Conservation (phyloP, 2,888 invertebrate species). For the Eupithecia subumbrata region DNA sequence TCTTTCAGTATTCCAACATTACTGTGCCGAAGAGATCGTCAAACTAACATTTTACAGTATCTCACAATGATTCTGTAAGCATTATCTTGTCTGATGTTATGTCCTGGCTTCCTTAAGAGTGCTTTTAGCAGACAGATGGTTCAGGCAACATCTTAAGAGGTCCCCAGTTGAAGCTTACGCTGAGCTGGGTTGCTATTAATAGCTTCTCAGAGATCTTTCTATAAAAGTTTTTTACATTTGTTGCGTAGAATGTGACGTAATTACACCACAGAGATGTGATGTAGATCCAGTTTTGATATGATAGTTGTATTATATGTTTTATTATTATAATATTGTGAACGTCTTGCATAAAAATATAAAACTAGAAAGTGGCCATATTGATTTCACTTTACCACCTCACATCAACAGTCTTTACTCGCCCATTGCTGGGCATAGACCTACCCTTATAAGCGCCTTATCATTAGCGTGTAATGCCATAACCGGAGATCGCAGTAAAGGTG, state of each 20-base stretch:
- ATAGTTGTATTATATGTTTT: not conserved
- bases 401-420: no score
- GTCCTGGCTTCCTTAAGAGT: constrained; percentile 14
- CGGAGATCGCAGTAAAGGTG: no score
- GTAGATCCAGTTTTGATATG: not conserved
- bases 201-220: not conserved
- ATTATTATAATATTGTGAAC: no score
- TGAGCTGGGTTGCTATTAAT: constrained; percentile 7
- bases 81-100: constrained; percentile 10
- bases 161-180: not conserved
- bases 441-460: no score
- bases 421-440: no score
- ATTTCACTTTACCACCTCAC: no score
- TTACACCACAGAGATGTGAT: constrained; percentile 2
- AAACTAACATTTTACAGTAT: not conserved
- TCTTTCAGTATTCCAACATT: not conserved
- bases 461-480: no score
- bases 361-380: no score
- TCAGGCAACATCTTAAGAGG: not conserved
- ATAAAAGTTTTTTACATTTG: constrained; percentile 1
- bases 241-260: not conserved
- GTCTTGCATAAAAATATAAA: no score
- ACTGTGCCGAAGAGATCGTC: not conserved
- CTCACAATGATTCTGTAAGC: not conserved
- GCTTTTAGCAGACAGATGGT: constrained; percentile 6